Evolutionary conservation across 2,797 vertebrate genomes (phyloP).

Genomic region (Arctocebus calabarensis): DNA sequence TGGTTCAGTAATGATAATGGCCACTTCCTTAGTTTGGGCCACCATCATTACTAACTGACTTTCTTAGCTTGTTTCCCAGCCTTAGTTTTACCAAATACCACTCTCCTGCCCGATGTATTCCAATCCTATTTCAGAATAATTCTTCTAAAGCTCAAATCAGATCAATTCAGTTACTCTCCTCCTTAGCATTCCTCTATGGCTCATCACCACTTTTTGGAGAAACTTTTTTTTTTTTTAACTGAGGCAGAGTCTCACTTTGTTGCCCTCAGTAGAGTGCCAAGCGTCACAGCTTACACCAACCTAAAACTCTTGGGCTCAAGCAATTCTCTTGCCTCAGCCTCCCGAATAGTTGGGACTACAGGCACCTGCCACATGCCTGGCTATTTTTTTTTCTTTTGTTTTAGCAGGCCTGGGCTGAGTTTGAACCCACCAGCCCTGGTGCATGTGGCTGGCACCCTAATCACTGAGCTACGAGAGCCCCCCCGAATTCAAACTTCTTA

Average conservation of each 20-base stretch:
- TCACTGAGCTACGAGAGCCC: too few species aligned
- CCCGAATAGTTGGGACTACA: too few species aligned
- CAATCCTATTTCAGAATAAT: not conserved
- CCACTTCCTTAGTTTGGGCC: not conserved
- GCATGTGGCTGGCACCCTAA: too few species aligned
- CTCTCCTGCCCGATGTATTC: not conserved
- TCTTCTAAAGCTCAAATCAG: not conserved
- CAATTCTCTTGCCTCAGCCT: too few species aligned
- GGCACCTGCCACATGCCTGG: too few species aligned
- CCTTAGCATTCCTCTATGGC: not conserved
- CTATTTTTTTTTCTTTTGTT: too few species aligned
- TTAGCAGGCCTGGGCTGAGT: too few species aligned
- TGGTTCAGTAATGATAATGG: not conserved
- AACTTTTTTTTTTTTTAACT: not conserved
- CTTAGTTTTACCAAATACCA: constrained; percentile 10
- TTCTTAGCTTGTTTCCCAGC: not conserved
- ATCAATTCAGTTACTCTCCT: constrained; percentile 3
- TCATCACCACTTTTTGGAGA: not conserved
- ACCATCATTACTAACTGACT: not conserved
- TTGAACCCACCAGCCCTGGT: too few species aligned
- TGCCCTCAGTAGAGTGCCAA: too few species aligned
- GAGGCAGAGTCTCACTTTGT: too few species aligned
- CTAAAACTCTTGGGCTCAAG: too few species aligned
- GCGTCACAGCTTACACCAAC: too few species aligned
- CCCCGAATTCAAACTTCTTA: not conserved